Evolutionary conservation across 2,113 vertebrate genomes (phyloP).

Genomic region (Bubalus kerabau): DNA sequence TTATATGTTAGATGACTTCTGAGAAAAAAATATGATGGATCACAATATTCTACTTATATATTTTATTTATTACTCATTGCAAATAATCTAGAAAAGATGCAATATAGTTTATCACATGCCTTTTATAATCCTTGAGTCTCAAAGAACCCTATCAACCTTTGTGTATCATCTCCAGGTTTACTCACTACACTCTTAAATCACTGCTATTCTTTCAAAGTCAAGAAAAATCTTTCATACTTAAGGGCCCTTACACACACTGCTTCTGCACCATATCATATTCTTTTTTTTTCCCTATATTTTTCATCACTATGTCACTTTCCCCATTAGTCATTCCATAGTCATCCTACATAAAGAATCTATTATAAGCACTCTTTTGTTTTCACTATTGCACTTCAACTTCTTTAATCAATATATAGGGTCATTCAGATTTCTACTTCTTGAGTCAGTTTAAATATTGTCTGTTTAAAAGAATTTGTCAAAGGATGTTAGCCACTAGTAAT

Average conservation of each 20-base stretch:
- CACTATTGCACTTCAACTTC: not conserved
- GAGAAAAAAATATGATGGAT: not conserved
- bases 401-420: not conserved
- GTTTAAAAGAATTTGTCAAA: not conserved
- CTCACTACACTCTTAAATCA: not conserved
- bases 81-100: not conserved
- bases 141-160: not conserved
- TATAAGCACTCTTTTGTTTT: not conserved
- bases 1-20: not conserved
- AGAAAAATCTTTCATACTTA: not conserved
- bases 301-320: not conserved
- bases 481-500: not conserved
- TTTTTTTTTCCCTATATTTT: not conserved
- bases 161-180: not conserved
- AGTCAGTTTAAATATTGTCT: not conserved
- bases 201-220: not conserved
- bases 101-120: not conserved
- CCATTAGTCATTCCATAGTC: not conserved
- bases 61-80: not conserved
- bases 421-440: not conserved
- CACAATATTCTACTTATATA: not conserved
- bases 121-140: not conserved
- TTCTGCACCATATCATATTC: not conserved
- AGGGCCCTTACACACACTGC: not conserved
- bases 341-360: not conserved